These are phyloP conservation scores for Scaptomyza pallida DNA, from an alignment of 1,140 invertebrate species.

Conservation along the genomic window DNA sequence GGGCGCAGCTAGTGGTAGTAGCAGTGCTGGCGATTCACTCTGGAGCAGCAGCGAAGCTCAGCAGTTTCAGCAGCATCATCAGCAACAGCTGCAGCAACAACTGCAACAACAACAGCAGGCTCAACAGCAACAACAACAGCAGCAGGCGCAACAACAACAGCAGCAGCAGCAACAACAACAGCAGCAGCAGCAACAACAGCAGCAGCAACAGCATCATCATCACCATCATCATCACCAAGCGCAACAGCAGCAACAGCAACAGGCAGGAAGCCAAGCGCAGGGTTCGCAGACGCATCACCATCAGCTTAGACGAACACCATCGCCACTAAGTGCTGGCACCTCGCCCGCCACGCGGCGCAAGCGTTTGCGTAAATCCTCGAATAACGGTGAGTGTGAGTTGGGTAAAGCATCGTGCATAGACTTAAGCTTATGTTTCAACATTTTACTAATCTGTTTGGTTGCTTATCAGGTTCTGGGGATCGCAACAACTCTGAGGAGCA, in stretches of 20 bases:
- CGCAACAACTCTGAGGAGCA: constrained; percentile 85
- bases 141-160: constrained; percentile 59
- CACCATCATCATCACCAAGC: constrained; percentile 72
- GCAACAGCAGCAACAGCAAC: constrained; percentile 69
- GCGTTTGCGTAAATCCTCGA: constrained; percentile 89
- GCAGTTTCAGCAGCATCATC: constrained; percentile 78
- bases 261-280: constrained; percentile 67
- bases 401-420: constrained; percentile 68
- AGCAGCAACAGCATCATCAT: constrained; percentile 65
- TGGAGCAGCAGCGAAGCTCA: constrained; percentile 82
- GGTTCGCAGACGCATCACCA: constrained; percentile 74
- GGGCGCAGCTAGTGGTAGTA: constrained; percentile 59
- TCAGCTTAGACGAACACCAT: constrained; percentile 78
- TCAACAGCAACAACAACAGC: constrained; percentile 67
- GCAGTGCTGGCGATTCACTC: constrained; percentile 76
- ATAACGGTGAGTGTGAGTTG: constrained; percentile 80
- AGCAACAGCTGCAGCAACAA: constrained; percentile 62
- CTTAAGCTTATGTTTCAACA: neutral
- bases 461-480: constrained; percentile 85
- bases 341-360: constrained; percentile 85
- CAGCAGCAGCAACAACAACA: constrained; percentile 64
- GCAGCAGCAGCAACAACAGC: constrained; percentile 73
- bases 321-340: constrained; percentile 75
- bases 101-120: constrained; percentile 67
- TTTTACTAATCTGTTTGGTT: neutral